Evolutionary conservation across 2,113 vertebrate genomes (phyloP).

Genomic region (Menidia beryllina): DNA sequence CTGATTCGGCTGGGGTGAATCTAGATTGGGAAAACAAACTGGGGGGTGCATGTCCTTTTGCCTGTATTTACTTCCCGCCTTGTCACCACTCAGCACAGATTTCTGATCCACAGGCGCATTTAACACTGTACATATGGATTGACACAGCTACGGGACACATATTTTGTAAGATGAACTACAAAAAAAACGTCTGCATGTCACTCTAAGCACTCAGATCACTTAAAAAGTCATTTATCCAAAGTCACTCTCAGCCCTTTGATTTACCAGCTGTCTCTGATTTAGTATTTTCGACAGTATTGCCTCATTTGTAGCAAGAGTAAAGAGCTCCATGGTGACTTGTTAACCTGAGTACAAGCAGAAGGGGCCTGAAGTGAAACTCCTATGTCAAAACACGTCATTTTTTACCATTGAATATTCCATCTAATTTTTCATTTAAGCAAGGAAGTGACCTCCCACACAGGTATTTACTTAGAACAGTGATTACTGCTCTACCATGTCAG

Average conservation of each 20-base stretch:
- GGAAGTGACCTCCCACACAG: slow-evolving; percentile 4
- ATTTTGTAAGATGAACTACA: slow-evolving; percentile 12
- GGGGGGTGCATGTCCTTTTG: slow-evolving; percentile 21
- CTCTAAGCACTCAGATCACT: not conserved
- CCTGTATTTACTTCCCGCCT: slow-evolving; percentile 24
- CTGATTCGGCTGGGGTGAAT: slow-evolving; percentile 30
- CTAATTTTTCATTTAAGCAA: slow-evolving; percentile 28
- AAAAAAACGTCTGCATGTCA: slow-evolving; percentile 45
- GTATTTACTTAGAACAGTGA: not conserved
- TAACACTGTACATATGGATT: slow-evolving; percentile 44
- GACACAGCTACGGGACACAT: slow-evolving; percentile 33
- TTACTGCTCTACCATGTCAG: not conserved
- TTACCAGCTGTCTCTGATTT: slow-evolving; percentile 24
- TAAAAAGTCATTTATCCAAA: slow-evolving; percentile 31
- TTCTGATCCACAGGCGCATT: slow-evolving; percentile 35
- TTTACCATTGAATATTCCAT: slow-evolving; percentile 29
- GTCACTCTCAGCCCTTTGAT: slow-evolving; percentile 22
- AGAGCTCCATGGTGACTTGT: slow-evolving; percentile 43
- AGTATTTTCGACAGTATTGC: slow-evolving; percentile 51
- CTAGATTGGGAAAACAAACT: slow-evolving; percentile 31
- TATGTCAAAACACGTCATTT: slow-evolving; percentile 30
- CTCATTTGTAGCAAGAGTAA: slow-evolving; percentile 45
- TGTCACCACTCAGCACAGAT: slow-evolving; percentile 36
- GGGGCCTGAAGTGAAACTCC: slow-evolving; percentile 6
- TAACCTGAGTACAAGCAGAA: slow-evolving; percentile 38